Percentiles rank a stretch among this genome's conserved stretches.
These are phyloP conservation scores for Dasyurus viverrinus DNA, from an alignment of 2,113 vertebrate genomes.

Conservation along the genomic window DNA sequence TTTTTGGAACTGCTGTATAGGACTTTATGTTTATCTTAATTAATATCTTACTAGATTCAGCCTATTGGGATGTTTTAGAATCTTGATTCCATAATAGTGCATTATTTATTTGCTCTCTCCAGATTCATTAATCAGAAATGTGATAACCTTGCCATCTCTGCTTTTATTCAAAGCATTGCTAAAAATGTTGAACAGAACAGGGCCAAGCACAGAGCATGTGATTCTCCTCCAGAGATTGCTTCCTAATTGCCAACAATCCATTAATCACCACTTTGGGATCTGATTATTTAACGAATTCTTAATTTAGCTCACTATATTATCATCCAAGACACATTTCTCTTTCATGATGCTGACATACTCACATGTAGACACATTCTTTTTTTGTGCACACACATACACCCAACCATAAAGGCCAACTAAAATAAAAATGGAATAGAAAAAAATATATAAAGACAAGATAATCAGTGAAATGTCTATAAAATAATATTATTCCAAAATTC, in stretches of 20 bases:
- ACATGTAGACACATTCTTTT: background rate
- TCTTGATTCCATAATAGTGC: background rate
- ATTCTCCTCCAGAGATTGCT: background rate
- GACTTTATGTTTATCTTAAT: background rate
- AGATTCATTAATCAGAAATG: background rate
- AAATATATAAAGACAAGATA: background rate
- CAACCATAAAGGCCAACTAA: background rate
- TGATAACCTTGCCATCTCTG: background rate
- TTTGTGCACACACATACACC: background rate
- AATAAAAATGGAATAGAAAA: conserved; percentile 36
- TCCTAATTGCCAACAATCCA: background rate
- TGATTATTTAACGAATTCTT: background rate
- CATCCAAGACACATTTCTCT: background rate
- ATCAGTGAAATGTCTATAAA: background rate
- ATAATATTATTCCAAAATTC: background rate
- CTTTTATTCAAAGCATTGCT: background rate
- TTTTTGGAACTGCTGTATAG: background rate
- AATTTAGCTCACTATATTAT: background rate
- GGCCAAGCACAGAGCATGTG: background rate
- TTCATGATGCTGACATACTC: background rate
- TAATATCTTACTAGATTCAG: background rate
- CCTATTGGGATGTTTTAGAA: background rate
- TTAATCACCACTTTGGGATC: background rate
- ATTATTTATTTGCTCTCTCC: background rate
- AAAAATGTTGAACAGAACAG: background rate